phyloP scores from a whole-genome alignment of 1,140 invertebrate genomes.

The Achatina immaculata region DNA sequence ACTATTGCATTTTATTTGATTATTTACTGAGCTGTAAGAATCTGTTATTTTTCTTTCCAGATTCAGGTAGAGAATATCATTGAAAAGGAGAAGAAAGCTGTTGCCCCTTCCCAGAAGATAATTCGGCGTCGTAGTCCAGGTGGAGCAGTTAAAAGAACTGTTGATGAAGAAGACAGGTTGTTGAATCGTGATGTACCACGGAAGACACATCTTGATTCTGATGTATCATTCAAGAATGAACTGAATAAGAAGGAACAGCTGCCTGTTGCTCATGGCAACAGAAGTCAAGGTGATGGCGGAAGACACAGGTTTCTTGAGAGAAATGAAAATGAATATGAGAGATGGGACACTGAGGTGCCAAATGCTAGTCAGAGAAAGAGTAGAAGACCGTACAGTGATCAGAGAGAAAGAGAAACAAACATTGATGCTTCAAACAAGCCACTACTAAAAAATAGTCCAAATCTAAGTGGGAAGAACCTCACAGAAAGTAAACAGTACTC shows the following conservation, averaged over 20 bases:
- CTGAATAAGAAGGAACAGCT: no score
- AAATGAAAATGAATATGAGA: not conserved
- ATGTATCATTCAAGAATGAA: no score
- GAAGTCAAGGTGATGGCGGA: not conserved
- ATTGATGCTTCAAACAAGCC: not conserved
- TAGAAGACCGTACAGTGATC: no score
- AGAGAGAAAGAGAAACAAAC: not conserved
- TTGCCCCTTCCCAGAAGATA: constrained; percentile 24
- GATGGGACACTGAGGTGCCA: not conserved
- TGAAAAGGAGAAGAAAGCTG: constrained; percentile 15
- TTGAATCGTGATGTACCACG: constrained; percentile 16
- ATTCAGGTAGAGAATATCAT: not conserved
- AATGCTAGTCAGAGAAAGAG: not conserved
- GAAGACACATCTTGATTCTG: not conserved
- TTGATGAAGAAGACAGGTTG: constrained; percentile 23
- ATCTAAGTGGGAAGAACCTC: not conserved
- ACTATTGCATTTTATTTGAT: no score
- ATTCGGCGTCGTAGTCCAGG: constrained; percentile 22
- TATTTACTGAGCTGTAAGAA: not conserved
- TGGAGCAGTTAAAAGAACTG: not conserved
- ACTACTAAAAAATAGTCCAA: not conserved
- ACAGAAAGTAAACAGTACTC: not conserved
- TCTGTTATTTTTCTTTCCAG: not conserved
- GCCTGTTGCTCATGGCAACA: no score
- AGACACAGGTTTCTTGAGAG: not conserved